Evolutionary conservation across 1,140 invertebrate genomes (phyloP).

Genomic region (Lepeophtheirus salmonis): DNA sequence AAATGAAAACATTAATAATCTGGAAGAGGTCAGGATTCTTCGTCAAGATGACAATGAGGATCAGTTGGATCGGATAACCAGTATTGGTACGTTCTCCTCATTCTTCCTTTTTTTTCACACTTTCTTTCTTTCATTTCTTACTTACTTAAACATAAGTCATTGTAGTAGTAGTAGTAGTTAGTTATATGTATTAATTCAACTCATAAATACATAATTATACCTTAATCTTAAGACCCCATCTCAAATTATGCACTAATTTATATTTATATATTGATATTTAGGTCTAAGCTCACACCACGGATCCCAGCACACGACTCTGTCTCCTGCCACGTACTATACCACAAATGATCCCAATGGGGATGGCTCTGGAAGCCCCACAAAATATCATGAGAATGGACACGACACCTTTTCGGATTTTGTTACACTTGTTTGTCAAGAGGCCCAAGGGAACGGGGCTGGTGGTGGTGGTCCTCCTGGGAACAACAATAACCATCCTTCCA

Average conservation of each 20-base stretch:
- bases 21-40: background rate
- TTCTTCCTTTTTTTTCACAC: background rate
- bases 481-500: constrained; percentile 14
- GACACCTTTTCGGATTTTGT: constrained; percentile 89
- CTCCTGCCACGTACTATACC: constrained; percentile 13
- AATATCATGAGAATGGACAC: constrained; percentile 62
- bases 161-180: too few relatives aligned
- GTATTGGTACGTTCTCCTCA: background rate
- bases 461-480: constrained; percentile 7
- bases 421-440: constrained; percentile 85
- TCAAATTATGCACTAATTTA: constrained; percentile 1
- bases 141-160: too few relatives aligned
- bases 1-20: background rate
- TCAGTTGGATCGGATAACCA: background rate
- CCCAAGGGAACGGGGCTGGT: constrained; percentile 35
- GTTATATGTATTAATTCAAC: background rate
- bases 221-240: background rate
- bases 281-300: background rate
- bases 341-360: constrained; percentile 24
- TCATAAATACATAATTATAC: background rate
- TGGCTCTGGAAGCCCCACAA: constrained; percentile 43
- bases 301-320: constrained; percentile 12
- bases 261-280: constrained; percentile 3
- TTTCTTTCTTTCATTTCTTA: too few relatives aligned
- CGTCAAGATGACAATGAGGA: background rate